These are phyloP conservation scores for Diadumene lineata DNA, from an alignment of 92 coral and sea anemone species.

Conservation along the genomic window DNA sequence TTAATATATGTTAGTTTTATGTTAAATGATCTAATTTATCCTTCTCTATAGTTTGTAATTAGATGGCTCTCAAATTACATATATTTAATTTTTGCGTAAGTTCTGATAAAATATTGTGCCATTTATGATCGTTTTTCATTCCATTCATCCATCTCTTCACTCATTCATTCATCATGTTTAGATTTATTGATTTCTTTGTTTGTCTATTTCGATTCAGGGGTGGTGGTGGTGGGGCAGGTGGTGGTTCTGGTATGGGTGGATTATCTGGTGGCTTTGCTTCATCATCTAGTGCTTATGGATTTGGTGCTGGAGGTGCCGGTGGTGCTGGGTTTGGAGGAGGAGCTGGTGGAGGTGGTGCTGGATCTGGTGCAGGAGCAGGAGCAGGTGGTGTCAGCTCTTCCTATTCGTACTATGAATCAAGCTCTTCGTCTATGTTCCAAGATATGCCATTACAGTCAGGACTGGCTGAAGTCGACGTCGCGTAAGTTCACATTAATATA, in stretches of 20 bases:
- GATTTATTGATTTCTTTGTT: no score
- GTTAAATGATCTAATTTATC: no score
- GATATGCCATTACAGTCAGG: conserved; percentile 31
- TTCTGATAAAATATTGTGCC: no score
- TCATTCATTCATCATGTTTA: no score
- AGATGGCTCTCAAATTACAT: no score
- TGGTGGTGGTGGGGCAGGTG: conserved; percentile 14
- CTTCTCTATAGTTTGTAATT: no score
- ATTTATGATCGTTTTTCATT: no score
- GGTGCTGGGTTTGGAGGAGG: conserved; percentile 12
- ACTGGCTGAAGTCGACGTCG: conserved; percentile 33
- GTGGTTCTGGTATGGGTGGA: neutral
- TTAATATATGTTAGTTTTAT: no score
- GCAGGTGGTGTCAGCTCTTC: conserved; percentile 13
- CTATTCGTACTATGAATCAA: conserved; percentile 15
- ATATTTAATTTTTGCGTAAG: no score
- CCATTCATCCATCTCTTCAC: no score
- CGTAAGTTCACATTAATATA: conserved; percentile 22
- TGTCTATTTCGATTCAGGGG: conserved; percentile 9
- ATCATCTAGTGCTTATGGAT: neutral
- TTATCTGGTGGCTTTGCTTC: conserved; percentile 15
- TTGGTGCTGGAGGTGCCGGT: conserved; percentile 21
- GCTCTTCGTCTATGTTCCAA: conserved; percentile 24
- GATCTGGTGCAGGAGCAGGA: conserved; percentile 3
- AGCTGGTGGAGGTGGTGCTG: conserved; percentile 6